Percentiles rank a stretch among this genome's conserved stretches.
Evolutionary conservation across 2,113 vertebrate species (phyloP).

Genomic region (Toxostoma redivivum): DNA sequence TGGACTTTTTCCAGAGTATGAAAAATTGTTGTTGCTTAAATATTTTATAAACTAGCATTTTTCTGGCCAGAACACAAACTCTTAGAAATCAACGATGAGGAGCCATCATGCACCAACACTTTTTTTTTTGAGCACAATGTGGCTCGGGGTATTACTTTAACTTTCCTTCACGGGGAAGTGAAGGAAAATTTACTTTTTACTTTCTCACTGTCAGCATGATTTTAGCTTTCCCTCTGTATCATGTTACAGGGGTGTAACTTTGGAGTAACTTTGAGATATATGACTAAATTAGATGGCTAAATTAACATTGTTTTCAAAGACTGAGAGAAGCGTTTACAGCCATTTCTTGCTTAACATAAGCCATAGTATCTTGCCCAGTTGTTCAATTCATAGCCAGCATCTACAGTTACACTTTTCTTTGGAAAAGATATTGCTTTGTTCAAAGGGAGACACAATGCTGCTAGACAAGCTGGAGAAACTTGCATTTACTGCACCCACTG

Average conservation of each 20-base stretch:
- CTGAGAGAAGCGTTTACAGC: neutral
- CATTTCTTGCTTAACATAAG: neutral
- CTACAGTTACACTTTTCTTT: neutral
- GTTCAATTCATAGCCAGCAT: neutral
- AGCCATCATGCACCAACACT: neutral
- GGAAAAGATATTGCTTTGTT: neutral
- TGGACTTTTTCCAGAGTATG: neutral
- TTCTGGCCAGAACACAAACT: neutral
- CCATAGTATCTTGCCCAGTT: neutral
- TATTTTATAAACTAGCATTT: neutral
- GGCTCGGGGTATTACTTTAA: neutral
- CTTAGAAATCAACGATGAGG: neutral
- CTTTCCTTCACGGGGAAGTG: neutral
- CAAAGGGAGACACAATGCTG: neutral
- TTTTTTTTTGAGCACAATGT: neutral
- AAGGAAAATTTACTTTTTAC: neutral
- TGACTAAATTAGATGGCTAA: neutral
- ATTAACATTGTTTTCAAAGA: neutral
- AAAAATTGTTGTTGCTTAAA: neutral
- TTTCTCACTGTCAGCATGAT: neutral
- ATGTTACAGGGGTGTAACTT: neutral
- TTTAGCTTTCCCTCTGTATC: neutral
- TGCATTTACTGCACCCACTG: neutral
- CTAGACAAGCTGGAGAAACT: neutral
- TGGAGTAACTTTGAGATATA: fast-evolving